Conservation (phyloP, 2,797 vertebrate genomes). For the Thamnophis elegans region DNA sequence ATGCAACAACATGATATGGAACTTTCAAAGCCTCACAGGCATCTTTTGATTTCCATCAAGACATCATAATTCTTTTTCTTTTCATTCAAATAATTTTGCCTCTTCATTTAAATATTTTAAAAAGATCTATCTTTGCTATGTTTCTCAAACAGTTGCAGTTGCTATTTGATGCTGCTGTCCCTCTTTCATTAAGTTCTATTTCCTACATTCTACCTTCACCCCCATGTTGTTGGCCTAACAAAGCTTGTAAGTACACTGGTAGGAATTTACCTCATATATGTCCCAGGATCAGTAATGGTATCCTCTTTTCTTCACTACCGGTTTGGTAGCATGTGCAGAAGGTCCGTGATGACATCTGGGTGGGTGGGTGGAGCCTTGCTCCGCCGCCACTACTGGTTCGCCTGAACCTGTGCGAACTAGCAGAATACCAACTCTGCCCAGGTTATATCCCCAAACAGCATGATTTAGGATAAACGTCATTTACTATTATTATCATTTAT, state of each 20-base stretch:
- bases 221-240: not conserved
- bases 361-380: no score
- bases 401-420: no score
- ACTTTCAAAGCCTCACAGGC: not conserved
- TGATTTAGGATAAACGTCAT: not conserved
- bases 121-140: not conserved
- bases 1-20: not conserved
- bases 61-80: not conserved
- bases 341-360: no score
- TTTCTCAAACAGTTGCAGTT: not conserved
- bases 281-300: not conserved
- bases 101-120: conserved; percentile 2
- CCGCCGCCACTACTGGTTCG: no score
- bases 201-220: not conserved
- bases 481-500: not conserved
- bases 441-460: not conserved
- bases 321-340: no score
- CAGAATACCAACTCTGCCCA: not conserved
- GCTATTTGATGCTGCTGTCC: not conserved
- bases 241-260: not conserved
- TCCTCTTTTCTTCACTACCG: no score
- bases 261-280: not conserved
- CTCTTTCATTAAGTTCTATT: not conserved
- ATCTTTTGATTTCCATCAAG: not conserved
- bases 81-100: not conserved